phyloP scores from a whole-genome alignment of 2,888 invertebrate species.

The Panzeria rudis region DNA sequence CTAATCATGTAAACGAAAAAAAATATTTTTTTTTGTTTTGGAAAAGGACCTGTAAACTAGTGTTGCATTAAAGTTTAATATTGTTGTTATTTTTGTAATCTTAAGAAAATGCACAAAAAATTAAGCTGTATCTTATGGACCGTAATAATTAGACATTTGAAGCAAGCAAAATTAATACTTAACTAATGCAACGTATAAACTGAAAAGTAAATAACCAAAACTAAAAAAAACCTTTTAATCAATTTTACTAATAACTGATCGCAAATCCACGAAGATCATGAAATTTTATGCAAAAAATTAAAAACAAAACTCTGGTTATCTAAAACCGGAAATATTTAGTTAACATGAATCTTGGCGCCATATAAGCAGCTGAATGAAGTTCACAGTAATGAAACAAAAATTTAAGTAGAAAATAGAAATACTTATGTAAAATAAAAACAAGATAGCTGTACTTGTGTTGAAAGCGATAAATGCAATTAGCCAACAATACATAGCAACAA shows the following conservation, averaged over 20 bases:
- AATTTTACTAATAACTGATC: constrained; percentile 40
- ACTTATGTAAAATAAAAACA: background rate
- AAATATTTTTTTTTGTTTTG: too few species aligned
- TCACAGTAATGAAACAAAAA: constrained; percentile 21
- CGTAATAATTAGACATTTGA: too few species aligned
- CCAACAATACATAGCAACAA: constrained; percentile 45
- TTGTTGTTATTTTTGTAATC: too few species aligned
- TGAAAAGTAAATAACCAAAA: too few species aligned
- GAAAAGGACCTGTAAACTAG: too few species aligned
- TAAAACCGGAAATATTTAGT: constrained; percentile 55
- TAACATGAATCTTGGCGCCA: constrained; percentile 59
- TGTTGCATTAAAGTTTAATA: too few species aligned
- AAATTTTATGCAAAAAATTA: constrained; percentile 43
- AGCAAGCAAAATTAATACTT: too few species aligned
- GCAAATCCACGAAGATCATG: constrained; percentile 32
- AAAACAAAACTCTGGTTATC: constrained; percentile 18
- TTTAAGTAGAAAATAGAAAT: background rate
- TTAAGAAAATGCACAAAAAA: too few species aligned
- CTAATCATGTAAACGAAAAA: too few species aligned
- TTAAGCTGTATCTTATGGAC: too few species aligned
- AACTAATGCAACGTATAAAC: too few species aligned
- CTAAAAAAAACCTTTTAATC: too few species aligned
- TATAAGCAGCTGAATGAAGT: constrained; percentile 2
- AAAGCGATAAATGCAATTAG: constrained; percentile 66
- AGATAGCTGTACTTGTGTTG: background rate